These are phyloP conservation scores for Callimorpha dominula DNA, from an alignment of 2,888 invertebrate species.

Conservation along the genomic window DNA sequence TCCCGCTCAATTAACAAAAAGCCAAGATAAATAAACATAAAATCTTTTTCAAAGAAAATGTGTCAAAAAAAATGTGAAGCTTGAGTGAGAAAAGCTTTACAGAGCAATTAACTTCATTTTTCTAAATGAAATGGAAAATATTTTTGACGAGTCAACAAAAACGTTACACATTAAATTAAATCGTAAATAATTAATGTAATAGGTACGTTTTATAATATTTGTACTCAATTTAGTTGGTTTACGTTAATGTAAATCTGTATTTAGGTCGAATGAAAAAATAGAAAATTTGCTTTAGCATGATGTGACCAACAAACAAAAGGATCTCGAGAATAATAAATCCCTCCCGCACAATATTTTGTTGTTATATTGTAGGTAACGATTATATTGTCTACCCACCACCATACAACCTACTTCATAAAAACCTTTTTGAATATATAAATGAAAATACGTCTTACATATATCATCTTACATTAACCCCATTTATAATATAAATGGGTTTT, in stretches of 20 bases:
- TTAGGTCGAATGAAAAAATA: slow-evolving; percentile 3
- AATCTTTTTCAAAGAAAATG: slow-evolving; percentile 24
- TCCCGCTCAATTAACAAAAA: slow-evolving; percentile 34
- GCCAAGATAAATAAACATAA: slow-evolving; percentile 24
- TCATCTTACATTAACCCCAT: slow-evolving; percentile 17
- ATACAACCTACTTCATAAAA: slow-evolving; percentile 16
- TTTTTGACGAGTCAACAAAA: slow-evolving; percentile 33
- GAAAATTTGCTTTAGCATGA: slow-evolving; percentile 11
- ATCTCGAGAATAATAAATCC: background rate
- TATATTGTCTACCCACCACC: slow-evolving; percentile 18
- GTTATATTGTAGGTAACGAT: background rate
- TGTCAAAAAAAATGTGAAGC: slow-evolving; percentile 29
- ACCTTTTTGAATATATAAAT: slow-evolving; percentile 38
- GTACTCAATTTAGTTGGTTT: background rate
- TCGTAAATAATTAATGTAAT: slow-evolving; percentile 44
- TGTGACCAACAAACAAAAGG: slow-evolving; percentile 5
- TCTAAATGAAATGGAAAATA: slow-evolving; percentile 41
- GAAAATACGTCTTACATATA: slow-evolving; percentile 41
- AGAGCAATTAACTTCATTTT: slow-evolving; percentile 45
- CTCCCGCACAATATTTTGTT: background rate
- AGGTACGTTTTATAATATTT: slow-evolving; percentile 9
- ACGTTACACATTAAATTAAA: slow-evolving; percentile 39
- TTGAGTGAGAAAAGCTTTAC: slow-evolving; percentile 30
- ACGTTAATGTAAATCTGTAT: slow-evolving; percentile 7
- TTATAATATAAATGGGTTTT: slow-evolving; percentile 33